Evolutionary conservation across 1,140 invertebrate genomes (phyloP), one percentile per base, ranked within the genome.

Genomic region (Apocrypta bakeri): DNA sequence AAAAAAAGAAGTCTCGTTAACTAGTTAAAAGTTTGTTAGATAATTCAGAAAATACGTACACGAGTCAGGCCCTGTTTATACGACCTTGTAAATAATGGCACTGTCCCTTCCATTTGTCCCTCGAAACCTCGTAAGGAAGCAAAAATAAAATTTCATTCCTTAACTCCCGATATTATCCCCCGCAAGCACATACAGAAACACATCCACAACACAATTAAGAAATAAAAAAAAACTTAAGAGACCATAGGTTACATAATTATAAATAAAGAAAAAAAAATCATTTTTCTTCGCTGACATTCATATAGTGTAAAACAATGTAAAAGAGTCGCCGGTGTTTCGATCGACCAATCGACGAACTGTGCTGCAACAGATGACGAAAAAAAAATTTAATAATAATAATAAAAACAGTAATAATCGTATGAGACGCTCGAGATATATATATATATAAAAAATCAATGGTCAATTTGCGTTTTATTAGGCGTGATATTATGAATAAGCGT

Each of bases 21-120:
- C 89, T 91, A 92, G 89, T 92, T 91, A 87, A 90, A 90, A 91
- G 87, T 91, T 91, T 91, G 89, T 92, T 91, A 92, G 90, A 89
- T 91, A 89, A 92, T 91, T 91, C 90, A 87, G 71, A 87, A 90
- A 89, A 90, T 91, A 90, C 90, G 88, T 91, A 91, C 89, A 91
- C 89, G 82, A 83, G 87, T 89, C 89, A 91, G 87, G 87, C 86
- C 89, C 88, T 89, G 90, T 92, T 92, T 91, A 91, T 92, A 91
- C 87, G 88, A 90, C 84, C 87, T 87, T 92, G 91, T 92, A 92
- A 86, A 92, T 91, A 91, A 90, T 89, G 87, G 88, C 90, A 92
- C 90, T 92, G 90, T 89, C 90, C 88, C 27, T 31, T 4, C 48
- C 73, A 11, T 21, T 12, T 33, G 4, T 31, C 31, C 68, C 68